Evolutionary conservation across 2,113 vertebrate genomes (phyloP).

Genomic region (Calidris pugnax): DNA sequence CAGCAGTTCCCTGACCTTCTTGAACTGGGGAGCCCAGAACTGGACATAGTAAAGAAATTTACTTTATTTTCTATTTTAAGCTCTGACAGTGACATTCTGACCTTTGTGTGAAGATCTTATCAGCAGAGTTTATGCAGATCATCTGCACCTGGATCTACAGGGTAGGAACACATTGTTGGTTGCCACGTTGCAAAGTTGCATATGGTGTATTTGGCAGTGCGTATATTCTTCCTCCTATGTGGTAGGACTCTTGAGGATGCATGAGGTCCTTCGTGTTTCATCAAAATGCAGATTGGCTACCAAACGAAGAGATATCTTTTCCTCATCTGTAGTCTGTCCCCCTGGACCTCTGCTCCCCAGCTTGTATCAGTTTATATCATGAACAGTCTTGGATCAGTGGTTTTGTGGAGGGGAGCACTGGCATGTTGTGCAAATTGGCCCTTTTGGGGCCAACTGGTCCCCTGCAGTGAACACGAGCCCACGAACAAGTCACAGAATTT

Average conservation of each 20-base stretch:
- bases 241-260: background rate
- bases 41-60: background rate
- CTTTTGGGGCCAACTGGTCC: background rate
- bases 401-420: background rate
- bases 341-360: background rate
- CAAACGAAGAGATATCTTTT: background rate
- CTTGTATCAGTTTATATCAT: accelerated
- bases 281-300: background rate
- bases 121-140: background rate
- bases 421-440: background rate
- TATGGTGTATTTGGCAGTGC: accelerated
- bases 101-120: background rate
- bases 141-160: background rate
- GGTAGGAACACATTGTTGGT: background rate
- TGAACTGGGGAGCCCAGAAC: too few relatives aligned
- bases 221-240: background rate
- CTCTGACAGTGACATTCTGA: background rate
- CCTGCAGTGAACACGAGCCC: background rate
- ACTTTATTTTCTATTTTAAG: background rate
- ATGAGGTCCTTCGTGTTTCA: background rate
- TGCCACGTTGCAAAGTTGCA: accelerated
- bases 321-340: background rate
- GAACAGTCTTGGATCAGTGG: background rate
- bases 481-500: background rate
- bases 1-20: too few relatives aligned